Conservation (phyloP, 2,888 invertebrate genomes). For the Xylocampa areola region DNA sequence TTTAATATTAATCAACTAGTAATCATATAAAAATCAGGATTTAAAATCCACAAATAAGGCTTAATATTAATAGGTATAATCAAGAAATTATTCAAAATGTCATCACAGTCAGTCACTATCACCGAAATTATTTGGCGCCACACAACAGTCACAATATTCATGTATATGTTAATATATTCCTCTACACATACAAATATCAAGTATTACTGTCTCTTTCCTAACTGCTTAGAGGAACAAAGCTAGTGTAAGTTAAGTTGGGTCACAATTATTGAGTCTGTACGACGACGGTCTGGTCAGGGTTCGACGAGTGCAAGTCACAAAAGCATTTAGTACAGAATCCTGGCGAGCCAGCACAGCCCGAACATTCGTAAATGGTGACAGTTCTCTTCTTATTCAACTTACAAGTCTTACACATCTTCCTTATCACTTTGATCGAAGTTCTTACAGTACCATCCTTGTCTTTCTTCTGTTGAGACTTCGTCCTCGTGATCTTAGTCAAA, state of each 20-base stretch:
- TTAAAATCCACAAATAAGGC: too few species aligned
- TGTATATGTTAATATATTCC: neutral
- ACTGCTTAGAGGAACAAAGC: neutral
- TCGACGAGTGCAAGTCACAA: conserved; percentile 8
- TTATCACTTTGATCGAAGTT: conserved; percentile 10
- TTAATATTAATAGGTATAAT: neutral
- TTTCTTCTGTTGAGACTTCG: conserved; percentile 8
- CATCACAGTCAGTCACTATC: neutral
- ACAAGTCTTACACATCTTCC: conserved; percentile 17
- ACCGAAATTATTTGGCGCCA: neutral
- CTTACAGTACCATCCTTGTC: conserved; percentile 5
- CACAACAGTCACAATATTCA: neutral
- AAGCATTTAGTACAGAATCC: conserved; percentile 23
- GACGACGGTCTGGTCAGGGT: neutral
- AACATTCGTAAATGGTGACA: conserved; percentile 16
- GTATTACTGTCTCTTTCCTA: neutral
- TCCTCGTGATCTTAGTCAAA: conserved; percentile 17
- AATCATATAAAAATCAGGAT: too few species aligned
- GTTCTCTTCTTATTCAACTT: conserved; percentile 6
- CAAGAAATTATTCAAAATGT: neutral
- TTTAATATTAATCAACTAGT: too few species aligned
- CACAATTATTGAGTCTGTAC: too few species aligned
- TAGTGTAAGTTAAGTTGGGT: conserved; percentile 4
- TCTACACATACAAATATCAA: neutral
- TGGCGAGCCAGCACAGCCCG: conserved; percentile 15